Evolutionary conservation across 1,140 invertebrate species (phyloP).

Genomic region (Thalassaphorura encarpata): DNA sequence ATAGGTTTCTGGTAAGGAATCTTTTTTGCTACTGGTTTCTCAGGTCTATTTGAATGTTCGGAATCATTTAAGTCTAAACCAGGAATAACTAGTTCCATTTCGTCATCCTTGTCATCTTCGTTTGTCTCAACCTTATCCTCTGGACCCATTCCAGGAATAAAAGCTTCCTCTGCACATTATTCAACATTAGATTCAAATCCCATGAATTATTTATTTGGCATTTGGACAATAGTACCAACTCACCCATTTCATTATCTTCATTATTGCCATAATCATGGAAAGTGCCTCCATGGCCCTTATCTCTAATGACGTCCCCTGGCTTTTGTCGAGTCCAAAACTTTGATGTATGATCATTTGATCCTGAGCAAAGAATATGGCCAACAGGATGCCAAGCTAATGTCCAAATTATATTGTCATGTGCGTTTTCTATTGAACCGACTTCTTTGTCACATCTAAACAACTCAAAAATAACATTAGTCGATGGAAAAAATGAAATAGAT

Average conservation of each 20-base stretch:
- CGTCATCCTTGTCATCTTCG: conserved; percentile 42
- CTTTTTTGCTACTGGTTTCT: conserved; percentile 55
- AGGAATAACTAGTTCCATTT: conserved; percentile 53
- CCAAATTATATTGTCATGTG: conserved; percentile 99
- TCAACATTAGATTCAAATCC: background rate
- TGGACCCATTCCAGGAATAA: conserved; percentile 90
- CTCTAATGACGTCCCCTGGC: conserved; percentile 95
- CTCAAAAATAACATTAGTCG: conserved; percentile 20
- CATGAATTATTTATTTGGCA: background rate
- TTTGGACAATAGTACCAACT: background rate
- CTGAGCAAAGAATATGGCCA: conserved; percentile 95
- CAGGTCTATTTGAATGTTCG: conserved; percentile 57
- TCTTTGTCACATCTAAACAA: conserved; percentile 82
- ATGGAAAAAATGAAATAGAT: conserved; percentile 3
- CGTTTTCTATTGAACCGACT: conserved; percentile 93
- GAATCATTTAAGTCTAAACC: conserved; percentile 59
- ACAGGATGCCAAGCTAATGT: conserved; percentile 97
- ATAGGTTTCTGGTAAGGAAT: conserved; percentile 91
- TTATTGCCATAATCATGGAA: conserved; percentile 40
- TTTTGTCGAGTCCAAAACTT: conserved; percentile 99
- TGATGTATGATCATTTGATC: conserved; percentile 94
- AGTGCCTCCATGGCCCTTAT: conserved; percentile 51
- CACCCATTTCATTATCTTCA: conserved; percentile 61
- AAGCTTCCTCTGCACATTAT: conserved; percentile 52
- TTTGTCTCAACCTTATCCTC: conserved; percentile 70